Base-by-base conservation (phyloP, 2,888 invertebrate genomes). In the Chrysodeixis includens region DNA sequence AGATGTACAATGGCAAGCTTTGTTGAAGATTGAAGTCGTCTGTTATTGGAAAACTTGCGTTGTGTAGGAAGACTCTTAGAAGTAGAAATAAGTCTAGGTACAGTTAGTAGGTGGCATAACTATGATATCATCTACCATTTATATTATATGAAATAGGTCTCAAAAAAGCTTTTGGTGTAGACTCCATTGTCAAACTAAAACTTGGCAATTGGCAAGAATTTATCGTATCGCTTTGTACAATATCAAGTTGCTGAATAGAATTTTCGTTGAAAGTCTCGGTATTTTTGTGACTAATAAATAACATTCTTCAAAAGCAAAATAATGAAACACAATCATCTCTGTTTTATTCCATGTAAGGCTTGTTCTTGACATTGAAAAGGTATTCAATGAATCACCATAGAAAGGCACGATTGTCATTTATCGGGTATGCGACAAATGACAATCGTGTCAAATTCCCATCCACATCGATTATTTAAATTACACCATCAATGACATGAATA, bases 391-490 rank as follows among this genome's bases (percentile, higher is more conserved):
- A 61, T 32, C 56, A 35, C 54, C 55, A 32, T 30, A 53, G 53
- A 67, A 70, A 67, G 62, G 57, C 59, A 52, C 54, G 71, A 66
- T 71, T 74, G 30, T 71, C 54, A 53, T 70, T 62, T 74, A 26
- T 71, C 52, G 51, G 66, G 52, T 71, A 59, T 60, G 55, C 72
- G 85, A 84, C 77, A 72, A 78, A 83, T 83, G n/a, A n/a, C n/a
- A n/a, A n/a, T n/a, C n/a, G n/a, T n/a, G n/a, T n/a, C n/a, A n/a
- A n/a, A n/a, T n/a, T 82, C 81, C 49, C 55, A 62, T 71, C 77
- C 62, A 83, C 77, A 71, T 85, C 79, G 76, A 81, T 78, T 83
- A 88, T 88, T 85, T 78, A 86, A 86, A 88, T 86, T 40, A 69
- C 63, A 74, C 71, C 62, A 75, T 72, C 74, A 78, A 78, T 84